phyloP scores from a whole-genome alignment of 2,113 vertebrate genomes.

The Poicephalus meyeri region DNA sequence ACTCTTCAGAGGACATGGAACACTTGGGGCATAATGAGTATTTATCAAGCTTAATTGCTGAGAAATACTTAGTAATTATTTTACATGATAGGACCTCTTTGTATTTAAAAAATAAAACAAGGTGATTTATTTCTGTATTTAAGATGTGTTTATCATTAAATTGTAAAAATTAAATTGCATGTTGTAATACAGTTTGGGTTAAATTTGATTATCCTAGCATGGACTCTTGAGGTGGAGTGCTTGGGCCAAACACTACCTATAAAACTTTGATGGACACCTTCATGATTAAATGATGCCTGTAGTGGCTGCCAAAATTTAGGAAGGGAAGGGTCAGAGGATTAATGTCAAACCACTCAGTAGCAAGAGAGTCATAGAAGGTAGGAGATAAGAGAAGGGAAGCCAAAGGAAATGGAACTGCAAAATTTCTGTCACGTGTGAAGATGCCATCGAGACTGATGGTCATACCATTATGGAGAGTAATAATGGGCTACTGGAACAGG shows the following conservation, averaged over 20 bases:
- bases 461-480: background rate
- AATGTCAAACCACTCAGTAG: background rate
- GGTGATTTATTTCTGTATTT: background rate
- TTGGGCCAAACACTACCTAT: background rate
- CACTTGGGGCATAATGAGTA: background rate
- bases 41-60: background rate
- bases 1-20: background rate
- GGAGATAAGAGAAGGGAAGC: background rate
- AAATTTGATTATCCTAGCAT: background rate
- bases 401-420: background rate
- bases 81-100: accelerated
- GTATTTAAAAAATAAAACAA: background rate
- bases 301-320: background rate
- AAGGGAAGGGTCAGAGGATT: background rate
- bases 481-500: background rate
- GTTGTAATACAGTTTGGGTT: background rate
- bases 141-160: background rate
- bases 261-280: background rate
- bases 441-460: background rate
- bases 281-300: background rate
- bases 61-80: background rate
- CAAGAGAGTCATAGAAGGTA: background rate
- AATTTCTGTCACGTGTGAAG: background rate
- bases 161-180: background rate
- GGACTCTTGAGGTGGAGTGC: background rate